These are phyloP conservation scores for Caretta caretta DNA, from an alignment of 2,113 vertebrate genomes.

Conservation along the genomic window DNA sequence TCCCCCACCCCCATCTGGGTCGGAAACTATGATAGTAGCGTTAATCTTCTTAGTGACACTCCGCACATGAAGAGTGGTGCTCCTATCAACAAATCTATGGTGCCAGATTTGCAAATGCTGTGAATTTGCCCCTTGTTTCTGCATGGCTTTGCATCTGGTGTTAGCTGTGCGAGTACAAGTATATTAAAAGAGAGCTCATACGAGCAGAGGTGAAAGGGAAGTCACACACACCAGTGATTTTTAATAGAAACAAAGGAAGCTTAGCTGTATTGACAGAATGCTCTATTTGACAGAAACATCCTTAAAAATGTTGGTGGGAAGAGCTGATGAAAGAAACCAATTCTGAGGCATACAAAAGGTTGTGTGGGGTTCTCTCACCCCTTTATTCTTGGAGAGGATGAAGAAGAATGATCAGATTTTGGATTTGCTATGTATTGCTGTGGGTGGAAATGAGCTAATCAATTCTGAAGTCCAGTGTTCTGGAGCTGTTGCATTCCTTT, in stretches of 20 bases:
- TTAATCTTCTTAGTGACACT: constrained; percentile 69
- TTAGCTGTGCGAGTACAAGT: constrained; percentile 45
- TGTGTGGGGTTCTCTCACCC: constrained; percentile 35
- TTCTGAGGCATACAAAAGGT: constrained; percentile 73
- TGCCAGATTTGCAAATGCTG: constrained; percentile 50
- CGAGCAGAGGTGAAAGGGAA: constrained; percentile 60
- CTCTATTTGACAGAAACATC: constrained; percentile 63
- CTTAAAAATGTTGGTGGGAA: constrained; percentile 71
- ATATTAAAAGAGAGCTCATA: constrained; percentile 61
- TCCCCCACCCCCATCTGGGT: background rate
- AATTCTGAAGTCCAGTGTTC: background rate
- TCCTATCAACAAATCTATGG: constrained; percentile 15
- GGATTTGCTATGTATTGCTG: background rate
- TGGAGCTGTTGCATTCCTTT: background rate
- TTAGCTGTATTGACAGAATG: constrained; percentile 64
- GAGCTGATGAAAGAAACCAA: constrained; percentile 68
- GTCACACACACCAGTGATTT: constrained; percentile 64
- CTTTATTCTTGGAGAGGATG: constrained; percentile 36
- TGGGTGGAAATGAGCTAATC: background rate
- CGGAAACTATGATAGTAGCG: constrained; percentile 30
- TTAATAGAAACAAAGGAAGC: constrained; percentile 72
- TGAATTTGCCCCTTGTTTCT: constrained; percentile 45
- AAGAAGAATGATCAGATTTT: constrained; percentile 29
- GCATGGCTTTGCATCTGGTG: constrained; percentile 64
- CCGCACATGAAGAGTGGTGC: constrained; percentile 4